Conservation (phyloP, 2,888 invertebrate genomes). For the Hemithea aestivaria region DNA sequence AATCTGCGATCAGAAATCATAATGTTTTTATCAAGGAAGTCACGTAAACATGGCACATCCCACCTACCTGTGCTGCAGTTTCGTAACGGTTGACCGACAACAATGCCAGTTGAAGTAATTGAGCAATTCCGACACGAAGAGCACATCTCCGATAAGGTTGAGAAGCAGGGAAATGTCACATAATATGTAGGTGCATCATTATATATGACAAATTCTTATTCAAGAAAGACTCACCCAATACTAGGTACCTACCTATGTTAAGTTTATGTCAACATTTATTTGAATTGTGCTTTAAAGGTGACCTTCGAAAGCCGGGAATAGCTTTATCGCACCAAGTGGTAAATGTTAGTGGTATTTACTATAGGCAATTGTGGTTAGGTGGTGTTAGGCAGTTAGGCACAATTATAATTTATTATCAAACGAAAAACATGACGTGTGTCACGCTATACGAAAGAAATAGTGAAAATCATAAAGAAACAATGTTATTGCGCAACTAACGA, state of each 20-base stretch:
- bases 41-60: constrained; percentile 55
- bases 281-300: constrained; percentile 24
- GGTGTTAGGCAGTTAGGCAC: constrained; percentile 12
- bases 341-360: constrained; percentile 30
- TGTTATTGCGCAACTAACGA: constrained; percentile 40
- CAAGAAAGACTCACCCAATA: too few species aligned
- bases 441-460: constrained; percentile 44
- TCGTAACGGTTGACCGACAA: constrained; percentile 62
- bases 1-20: constrained; percentile 12
- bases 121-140: constrained; percentile 58
- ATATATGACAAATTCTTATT: too few species aligned
- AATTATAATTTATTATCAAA: constrained; percentile 24
- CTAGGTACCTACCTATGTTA: too few species aligned
- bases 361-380: constrained; percentile 32
- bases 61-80: constrained; percentile 56
- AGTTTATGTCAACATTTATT: constrained; percentile 14
- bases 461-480: constrained; percentile 47
- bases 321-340: constrained; percentile 32
- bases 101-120: constrained; percentile 65
- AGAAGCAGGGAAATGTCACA: constrained; percentile 53
- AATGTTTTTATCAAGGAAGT: constrained; percentile 46
- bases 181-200: too few species aligned
- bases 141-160: constrained; percentile 66
- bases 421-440: constrained; percentile 46
- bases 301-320: constrained; percentile 33